Base-by-base conservation (phyloP, 2,888 invertebrate genomes). In the Leptopilina drosophilae region DNA sequence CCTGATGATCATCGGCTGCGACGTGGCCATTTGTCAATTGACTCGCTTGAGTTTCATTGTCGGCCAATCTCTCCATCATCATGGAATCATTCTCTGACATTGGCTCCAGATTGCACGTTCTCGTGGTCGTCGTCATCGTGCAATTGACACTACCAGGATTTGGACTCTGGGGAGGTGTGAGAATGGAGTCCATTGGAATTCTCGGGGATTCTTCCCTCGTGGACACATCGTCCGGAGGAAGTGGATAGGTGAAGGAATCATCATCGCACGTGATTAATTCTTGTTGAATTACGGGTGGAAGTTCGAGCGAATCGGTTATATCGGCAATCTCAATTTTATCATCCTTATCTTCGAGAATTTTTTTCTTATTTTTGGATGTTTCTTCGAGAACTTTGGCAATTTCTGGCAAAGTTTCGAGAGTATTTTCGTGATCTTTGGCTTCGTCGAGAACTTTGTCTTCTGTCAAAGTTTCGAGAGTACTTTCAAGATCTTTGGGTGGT, bases 41-140 rank as follows among this genome's bases (percentile, higher is more conserved):
- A 84, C 86, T 84, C 82, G 85, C 84, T 78, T 85, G 77, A 82
- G 81, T 83, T 80, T 80, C 85, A 79, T 86, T 84, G 78, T 87
- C 86, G 80, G 87, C 85, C 83, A 89, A 86, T 82, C 88, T 87
- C 83, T 89, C 89, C 89, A 87, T 88, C 85, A 87, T 86, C 76
- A 87, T 87, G 81, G 89, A 88, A 80, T 88, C 87, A 86, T 88
- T 83, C 86, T 85, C 85, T 80, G 87, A 84, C 76, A 86, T 82
- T 78, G 88, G 87, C 81, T 87, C 89, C 86, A 84, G 82, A 85
- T 88, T 87, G 83, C 86, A 85, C 78, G 85, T 87, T 80, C 80
- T 82, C 83, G 84, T 84, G 81, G 80, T 87, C 59, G 83, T 81
- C 80, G 84, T 80, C 67, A 82, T 83, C 77, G 78, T 76, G 78